Percentiles rank a stretch among this genome's conserved stretches.
Evolutionary conservation across 1,140 invertebrate genomes (phyloP).

Genomic region (Scaptodrosophila lebanonensis): DNA sequence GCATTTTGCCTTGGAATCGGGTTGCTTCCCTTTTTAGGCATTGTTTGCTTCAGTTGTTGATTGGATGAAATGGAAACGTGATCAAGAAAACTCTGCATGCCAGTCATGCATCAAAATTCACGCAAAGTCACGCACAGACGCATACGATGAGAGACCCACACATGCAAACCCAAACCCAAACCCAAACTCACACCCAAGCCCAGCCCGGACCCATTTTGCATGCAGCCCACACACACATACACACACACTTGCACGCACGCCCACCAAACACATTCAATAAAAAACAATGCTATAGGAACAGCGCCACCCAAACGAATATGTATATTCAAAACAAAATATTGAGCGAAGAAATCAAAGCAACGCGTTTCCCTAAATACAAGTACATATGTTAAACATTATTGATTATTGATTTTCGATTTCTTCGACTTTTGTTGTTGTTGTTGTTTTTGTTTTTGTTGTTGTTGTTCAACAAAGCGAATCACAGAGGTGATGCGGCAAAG

Average conservation of each 20-base stretch:
- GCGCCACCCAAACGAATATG: constrained; percentile 2
- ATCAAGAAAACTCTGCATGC: constrained; percentile 68
- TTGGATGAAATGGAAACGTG: constrained; percentile 37
- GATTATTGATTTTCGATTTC: not conserved
- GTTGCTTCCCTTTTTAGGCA: constrained; percentile 20
- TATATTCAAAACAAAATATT: not conserved
- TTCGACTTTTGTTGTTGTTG: not conserved
- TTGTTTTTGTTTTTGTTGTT: no score
- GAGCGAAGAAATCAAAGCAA: constrained; percentile 16
- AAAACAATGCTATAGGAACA: constrained; percentile 1
- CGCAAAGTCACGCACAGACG: not conserved
- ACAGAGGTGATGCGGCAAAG: constrained; percentile 1
- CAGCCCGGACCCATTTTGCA: no score
- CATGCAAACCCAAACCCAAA: not conserved
- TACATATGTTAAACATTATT: not conserved
- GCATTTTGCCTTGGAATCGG: constrained; percentile 11
- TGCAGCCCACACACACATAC: constrained; percentile 14
- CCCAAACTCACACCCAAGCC: constrained; percentile 21
- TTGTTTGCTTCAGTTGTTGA: constrained; percentile 5
- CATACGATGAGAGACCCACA: not conserved
- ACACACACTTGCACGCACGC: constrained; percentile 1
- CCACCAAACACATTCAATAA: constrained; percentile 4
- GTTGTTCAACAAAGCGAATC: constrained; percentile 5
- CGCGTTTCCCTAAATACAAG: not conserved
- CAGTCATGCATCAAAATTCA: constrained; percentile 15